Evolutionary conservation across 53 echinoderm and acorn worm genomes (phyloP).

Genomic region (Apostichopus leukothele): DNA sequence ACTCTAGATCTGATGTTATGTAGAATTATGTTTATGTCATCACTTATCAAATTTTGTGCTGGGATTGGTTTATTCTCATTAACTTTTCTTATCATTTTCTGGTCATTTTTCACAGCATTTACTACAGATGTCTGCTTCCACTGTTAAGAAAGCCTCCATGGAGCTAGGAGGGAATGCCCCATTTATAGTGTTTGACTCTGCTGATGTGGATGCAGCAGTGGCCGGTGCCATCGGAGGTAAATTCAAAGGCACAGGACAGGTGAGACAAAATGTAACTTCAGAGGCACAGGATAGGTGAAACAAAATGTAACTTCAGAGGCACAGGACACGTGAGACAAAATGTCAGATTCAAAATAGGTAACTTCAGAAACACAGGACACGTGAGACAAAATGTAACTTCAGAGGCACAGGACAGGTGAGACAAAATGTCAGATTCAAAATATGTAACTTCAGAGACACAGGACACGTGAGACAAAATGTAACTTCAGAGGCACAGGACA

Average conservation of each 20-base stretch:
- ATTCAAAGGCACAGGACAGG: slow-evolving; percentile 32
- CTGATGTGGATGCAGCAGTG: slow-evolving; percentile 82
- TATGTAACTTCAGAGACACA: slow-evolving; percentile 38
- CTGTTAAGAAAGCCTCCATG: slow-evolving; percentile 92
- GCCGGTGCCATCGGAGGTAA: slow-evolving; percentile 59
- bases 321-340: slow-evolving; percentile 72
- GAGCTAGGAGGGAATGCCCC: slow-evolving; percentile 97
- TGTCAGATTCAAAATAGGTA: background rate
- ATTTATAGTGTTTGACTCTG: slow-evolving; percentile 92
- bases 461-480: slow-evolving; percentile 66
- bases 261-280: slow-evolving; percentile 56
- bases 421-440: background rate
- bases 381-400: slow-evolving; percentile 50
- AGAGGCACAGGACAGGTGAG: slow-evolving; percentile 84
- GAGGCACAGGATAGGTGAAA: slow-evolving; percentile 82
- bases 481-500: slow-evolving; percentile 69
- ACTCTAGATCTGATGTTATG: slow-evolving; percentile 37
- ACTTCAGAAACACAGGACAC: background rate
- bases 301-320: slow-evolving; percentile 27
- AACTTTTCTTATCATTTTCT: background rate
- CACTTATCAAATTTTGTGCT: too few relatives aligned
- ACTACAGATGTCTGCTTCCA: slow-evolving; percentile 70
- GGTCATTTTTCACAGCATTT: slow-evolving; percentile 58
- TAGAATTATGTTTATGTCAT: background rate
- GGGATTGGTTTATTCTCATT: too few relatives aligned